Percentiles rank a stretch among this genome's conserved stretches.
Conservation (phyloP, 2,888 invertebrate genomes). For the Emmelina monodactyla region DNA sequence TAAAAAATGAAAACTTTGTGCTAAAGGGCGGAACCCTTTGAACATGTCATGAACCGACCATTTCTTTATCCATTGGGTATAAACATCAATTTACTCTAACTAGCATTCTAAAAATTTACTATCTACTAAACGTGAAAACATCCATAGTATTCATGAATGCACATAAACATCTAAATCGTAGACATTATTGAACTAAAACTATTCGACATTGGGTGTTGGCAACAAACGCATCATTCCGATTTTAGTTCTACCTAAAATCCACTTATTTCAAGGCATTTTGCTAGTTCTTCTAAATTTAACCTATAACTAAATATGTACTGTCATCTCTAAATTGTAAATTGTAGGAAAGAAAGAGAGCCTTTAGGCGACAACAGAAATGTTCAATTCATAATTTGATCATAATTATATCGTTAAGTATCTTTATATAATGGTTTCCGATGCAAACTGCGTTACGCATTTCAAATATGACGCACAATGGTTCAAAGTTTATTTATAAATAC, state of each 20-base stretch:
- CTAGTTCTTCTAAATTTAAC: not conserved
- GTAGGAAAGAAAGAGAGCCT: too few relatives aligned
- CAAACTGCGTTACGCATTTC: too few relatives aligned
- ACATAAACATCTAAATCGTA: conserved; percentile 56
- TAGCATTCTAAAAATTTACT: conserved; percentile 66
- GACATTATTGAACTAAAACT: conserved; percentile 55
- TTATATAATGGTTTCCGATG: too few relatives aligned
- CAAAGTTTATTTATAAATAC: too few relatives aligned
- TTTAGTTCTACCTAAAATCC: too few relatives aligned
- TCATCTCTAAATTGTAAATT: too few relatives aligned
- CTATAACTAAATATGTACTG: too few relatives aligned
- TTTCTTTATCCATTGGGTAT: conserved; percentile 24
- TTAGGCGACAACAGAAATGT: too few relatives aligned
- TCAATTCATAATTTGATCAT: too few relatives aligned
- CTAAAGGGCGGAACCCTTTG: conserved; percentile 9
- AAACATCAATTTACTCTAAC: conserved; percentile 58
- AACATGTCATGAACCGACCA: not conserved
- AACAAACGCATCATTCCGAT: conserved; percentile 25
- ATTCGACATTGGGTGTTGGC: conserved; percentile 39
- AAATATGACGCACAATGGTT: too few relatives aligned
- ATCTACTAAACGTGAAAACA: conserved; percentile 58
- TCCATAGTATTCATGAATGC: conserved; percentile 50
- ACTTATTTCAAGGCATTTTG: conserved; percentile 28
- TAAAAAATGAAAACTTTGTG: conserved; percentile 25
- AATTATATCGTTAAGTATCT: too few relatives aligned